phyloP scores from a whole-genome alignment of 2,113 vertebrate species.

The Macrotus californicus region DNA sequence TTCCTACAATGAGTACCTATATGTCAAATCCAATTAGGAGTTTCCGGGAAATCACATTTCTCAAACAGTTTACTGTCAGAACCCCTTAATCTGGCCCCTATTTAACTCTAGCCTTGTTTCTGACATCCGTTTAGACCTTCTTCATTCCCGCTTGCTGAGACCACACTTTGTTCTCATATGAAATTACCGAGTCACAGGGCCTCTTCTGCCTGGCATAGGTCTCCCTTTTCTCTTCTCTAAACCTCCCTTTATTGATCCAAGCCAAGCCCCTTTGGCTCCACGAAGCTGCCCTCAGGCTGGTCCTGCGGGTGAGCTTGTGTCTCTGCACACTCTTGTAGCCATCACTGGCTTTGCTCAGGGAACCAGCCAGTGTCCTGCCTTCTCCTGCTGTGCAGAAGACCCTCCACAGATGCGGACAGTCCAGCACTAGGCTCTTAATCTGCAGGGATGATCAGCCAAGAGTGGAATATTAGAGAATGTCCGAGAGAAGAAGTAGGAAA shows the following conservation, averaged over 20 bases:
- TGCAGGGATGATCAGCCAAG: neutral
- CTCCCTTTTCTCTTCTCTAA: neutral
- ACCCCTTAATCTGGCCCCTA: neutral
- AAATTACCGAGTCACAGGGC: neutral
- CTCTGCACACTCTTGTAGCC: neutral
- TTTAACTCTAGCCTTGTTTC: neutral
- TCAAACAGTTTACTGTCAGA: conserved; percentile 4
- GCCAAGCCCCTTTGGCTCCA: neutral
- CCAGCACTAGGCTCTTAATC: neutral
- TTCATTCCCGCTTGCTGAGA: neutral
- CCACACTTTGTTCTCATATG: neutral
- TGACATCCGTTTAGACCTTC: neutral
- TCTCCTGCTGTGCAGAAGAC: neutral
- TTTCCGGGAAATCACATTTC: neutral
- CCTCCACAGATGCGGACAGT: neutral
- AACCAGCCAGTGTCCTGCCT: neutral
- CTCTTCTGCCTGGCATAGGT: neutral
- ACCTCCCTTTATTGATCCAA: neutral
- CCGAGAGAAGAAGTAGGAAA: neutral
- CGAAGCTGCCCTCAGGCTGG: neutral
- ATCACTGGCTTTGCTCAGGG: neutral
- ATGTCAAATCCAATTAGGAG: neutral
- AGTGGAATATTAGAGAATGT: neutral
- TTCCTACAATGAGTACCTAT: neutral
- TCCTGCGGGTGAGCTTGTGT: neutral